A percentile compares a stretch with the other conserved stretches of the same genome.
Evolutionary conservation across 2,888 invertebrate species (phyloP).

Genomic region (Dynastes hyllus): DNA sequence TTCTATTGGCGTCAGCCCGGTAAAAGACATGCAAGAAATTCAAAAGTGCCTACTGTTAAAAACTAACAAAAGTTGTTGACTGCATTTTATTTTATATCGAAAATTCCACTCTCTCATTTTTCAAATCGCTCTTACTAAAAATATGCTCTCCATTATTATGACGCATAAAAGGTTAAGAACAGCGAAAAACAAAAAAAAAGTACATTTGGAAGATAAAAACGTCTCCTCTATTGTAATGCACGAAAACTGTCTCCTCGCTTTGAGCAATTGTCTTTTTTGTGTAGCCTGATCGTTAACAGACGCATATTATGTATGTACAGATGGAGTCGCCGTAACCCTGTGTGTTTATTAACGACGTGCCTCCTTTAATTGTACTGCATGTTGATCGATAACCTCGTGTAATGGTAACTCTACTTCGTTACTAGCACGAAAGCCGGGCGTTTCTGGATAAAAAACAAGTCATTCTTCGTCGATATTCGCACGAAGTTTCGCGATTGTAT

Average conservation of each 20-base stretch:
- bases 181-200: not conserved
- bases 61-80: too few relatives aligned
- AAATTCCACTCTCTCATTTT: not conserved
- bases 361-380: slow-evolving; percentile 29
- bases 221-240: not conserved
- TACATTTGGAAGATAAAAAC: not conserved
- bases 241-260: not conserved
- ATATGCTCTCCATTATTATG: not conserved
- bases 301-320: not conserved
- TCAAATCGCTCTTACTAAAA: not conserved
- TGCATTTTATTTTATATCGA: too few relatives aligned
- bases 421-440: slow-evolving; percentile 4
- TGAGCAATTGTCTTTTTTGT: not conserved
- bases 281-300: not conserved
- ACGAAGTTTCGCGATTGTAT: slow-evolving; percentile 14
- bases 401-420: not conserved
- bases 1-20: too few relatives aligned
- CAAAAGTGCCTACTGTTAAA: too few relatives aligned
- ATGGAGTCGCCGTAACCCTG: not conserved
- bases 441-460: slow-evolving; percentile 31
- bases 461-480: slow-evolving; percentile 29
- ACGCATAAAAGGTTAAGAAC: not conserved
- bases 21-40: too few relatives aligned
- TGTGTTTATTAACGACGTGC: slow-evolving; percentile 30
- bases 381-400: slow-evolving; percentile 22